phyloP scores from a whole-genome alignment of 2,797 vertebrate species.

The Cossypha caffra region DNA sequence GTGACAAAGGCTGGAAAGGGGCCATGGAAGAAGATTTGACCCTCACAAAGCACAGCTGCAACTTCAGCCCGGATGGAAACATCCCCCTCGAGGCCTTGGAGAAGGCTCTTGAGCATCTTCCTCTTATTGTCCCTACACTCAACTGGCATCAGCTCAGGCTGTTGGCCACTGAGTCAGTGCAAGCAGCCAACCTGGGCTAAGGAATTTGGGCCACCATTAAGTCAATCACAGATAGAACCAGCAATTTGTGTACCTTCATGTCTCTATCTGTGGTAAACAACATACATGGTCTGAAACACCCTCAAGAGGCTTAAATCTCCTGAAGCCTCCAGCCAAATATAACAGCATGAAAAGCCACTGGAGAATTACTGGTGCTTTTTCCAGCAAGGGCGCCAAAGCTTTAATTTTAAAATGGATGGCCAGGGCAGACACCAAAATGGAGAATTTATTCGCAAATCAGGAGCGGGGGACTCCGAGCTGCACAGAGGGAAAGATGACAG shows the following conservation, averaged over 20 bases:
- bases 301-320: constrained; percentile 25
- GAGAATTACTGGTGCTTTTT: constrained; percentile 20
- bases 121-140: accelerated
- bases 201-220: not conserved
- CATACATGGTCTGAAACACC: not conserved
- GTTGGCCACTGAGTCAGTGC: not conserved
- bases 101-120: not conserved
- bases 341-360: not conserved
- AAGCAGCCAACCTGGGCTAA: not conserved
- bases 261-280: not conserved
- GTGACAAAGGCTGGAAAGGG: not conserved
- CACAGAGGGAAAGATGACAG: constrained; percentile 26
- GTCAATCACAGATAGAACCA: not conserved
- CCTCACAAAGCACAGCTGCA: not conserved
- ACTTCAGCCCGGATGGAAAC: not conserved
- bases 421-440: constrained; percentile 10
- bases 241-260: not conserved
- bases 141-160: not conserved
- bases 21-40: not conserved
- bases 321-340: not conserved
- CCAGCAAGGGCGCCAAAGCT: constrained; percentile 25
- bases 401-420: constrained; percentile 22
- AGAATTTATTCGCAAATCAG: constrained; percentile 44
- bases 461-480: not conserved
- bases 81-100: not conserved